These are phyloP conservation scores for Ptychochromis oligacanthus DNA, from an alignment of 2,113 vertebrate species.

Conservation along the genomic window DNA sequence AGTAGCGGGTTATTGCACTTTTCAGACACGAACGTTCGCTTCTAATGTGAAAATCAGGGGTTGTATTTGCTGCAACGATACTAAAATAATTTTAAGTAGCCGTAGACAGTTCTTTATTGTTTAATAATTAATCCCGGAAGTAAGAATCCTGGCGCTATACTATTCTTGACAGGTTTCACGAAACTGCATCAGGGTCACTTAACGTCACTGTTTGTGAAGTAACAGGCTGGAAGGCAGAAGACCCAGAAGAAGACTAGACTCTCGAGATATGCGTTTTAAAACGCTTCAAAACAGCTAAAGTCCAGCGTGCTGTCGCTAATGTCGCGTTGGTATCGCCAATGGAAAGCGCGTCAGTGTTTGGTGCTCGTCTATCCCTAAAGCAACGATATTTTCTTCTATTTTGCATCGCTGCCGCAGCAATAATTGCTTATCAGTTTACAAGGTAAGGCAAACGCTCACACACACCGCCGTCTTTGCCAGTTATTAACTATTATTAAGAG, in stretches of 20 bases:
- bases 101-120: background rate
- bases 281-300: background rate
- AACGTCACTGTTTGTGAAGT: background rate
- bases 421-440: slow-evolving; percentile 24
- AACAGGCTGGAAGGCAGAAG: background rate
- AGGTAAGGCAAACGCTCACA: slow-evolving; percentile 35
- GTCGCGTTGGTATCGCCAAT: background rate
- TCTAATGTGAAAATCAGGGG: background rate
- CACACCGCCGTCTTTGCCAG: no score
- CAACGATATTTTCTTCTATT: slow-evolving; percentile 48
- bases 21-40: background rate
- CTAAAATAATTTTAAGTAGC: no score
- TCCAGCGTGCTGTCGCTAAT: background rate
- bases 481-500: background rate
- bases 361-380: slow-evolving; percentile 43
- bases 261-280: background rate
- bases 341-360: slow-evolving; percentile 7
- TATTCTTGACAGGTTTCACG: background rate
- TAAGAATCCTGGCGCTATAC: background rate
- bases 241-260: background rate
- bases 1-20: background rate
- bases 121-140: background rate
- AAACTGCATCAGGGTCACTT: background rate
- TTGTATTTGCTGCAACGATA: accelerated
- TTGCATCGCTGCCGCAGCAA: slow-evolving; percentile 11